Evolutionary conservation across 2,888 invertebrate genomes (phyloP).

Genomic region (Eupithecia exiguata): DNA sequence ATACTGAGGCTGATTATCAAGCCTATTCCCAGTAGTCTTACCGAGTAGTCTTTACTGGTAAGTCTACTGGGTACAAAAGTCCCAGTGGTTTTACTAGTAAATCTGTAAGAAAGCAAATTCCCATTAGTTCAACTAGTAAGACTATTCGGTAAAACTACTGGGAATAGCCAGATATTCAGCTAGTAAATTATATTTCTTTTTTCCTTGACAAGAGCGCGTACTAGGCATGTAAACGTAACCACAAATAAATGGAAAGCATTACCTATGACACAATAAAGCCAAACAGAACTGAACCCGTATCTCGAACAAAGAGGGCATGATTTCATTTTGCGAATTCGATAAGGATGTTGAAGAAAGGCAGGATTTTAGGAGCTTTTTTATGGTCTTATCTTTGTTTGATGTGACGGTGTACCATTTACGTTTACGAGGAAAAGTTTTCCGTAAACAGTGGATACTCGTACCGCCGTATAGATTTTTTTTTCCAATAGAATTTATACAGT

Average conservation of each 20-base stretch:
- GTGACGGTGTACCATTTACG: background rate
- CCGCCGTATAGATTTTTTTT: background rate
- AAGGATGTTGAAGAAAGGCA: conserved; percentile 5
- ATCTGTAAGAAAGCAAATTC: no score
- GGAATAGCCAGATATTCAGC: background rate
- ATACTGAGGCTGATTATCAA: no score
- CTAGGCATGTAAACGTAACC: background rate
- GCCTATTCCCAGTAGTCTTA: no score
- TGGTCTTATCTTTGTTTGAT: conserved; percentile 8
- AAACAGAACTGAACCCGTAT: background rate
- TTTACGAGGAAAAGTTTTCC: background rate
- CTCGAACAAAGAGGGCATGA: background rate
- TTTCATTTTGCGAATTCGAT: conserved; percentile 4
- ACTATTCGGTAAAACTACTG: no score
- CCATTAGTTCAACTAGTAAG: no score
- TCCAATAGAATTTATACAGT: background rate
- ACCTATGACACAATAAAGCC: background rate
- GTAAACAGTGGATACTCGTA: background rate
- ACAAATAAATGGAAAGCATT: background rate
- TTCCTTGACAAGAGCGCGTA: background rate
- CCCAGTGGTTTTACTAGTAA: no score
- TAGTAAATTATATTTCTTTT: background rate
- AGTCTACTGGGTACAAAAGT: no score
- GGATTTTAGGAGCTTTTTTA: conserved; percentile 9
- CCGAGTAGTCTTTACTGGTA: no score